Evolutionary conservation across 2,888 invertebrate genomes (phyloP).

Genomic region (Petrolisthes manimaculis): DNA sequence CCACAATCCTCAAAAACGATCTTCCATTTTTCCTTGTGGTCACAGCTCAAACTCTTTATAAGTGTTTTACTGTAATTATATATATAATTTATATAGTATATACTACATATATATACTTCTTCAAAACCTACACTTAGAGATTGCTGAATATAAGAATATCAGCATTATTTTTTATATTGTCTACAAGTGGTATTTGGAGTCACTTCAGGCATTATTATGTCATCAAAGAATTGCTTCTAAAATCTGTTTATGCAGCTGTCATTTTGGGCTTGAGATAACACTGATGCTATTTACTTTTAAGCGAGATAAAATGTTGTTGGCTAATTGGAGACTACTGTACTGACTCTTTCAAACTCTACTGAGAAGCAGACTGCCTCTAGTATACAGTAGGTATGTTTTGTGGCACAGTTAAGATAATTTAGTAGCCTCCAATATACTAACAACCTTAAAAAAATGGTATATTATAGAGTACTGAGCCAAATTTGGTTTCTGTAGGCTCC

Average conservation of each 20-base stretch:
- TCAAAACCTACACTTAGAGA: conserved; percentile 51
- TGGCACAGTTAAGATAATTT: too few species aligned
- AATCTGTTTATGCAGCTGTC: background rate
- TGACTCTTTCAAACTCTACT: background rate
- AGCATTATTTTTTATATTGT: conserved; percentile 51
- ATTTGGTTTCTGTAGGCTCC: too few species aligned
- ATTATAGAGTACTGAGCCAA: too few species aligned
- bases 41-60: conserved; percentile 58
- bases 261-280: background rate
- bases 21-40: conserved; percentile 60
- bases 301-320: conserved; percentile 2
- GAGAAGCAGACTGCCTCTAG: too few species aligned
- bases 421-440: too few species aligned
- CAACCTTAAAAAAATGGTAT: too few species aligned
- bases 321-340: background rate
- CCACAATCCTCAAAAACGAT: conserved; percentile 54
- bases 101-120: conserved; percentile 3
- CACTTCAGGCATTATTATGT: background rate
- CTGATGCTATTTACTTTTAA: conserved; percentile 25
- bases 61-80: conserved; percentile 45
- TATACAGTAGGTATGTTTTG: too few species aligned
- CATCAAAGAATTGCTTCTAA: background rate
- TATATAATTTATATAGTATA: too few species aligned
- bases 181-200: conserved; percentile 28
- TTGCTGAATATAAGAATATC: conserved; percentile 53